Evolutionary conservation across 2,888 invertebrate genomes (phyloP).

Genomic region (Chalcis sispes): DNA sequence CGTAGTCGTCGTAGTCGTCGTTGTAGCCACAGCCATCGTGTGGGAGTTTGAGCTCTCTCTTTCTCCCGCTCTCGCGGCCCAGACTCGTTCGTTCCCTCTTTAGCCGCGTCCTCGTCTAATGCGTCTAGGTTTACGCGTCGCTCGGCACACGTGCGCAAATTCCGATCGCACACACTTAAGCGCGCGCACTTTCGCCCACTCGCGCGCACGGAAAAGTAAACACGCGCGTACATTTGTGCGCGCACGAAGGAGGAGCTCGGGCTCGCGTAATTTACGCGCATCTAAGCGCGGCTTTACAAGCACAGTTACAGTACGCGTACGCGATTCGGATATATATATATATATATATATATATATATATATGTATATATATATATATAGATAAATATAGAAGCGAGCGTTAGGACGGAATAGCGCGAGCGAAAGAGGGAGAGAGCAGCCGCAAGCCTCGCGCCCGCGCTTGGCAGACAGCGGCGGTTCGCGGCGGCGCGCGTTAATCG

Average conservation of each 20-base stretch:
- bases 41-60: constrained; percentile 66
- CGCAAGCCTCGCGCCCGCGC: constrained; percentile 59
- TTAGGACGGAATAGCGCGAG: not conserved
- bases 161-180: constrained; percentile 52
- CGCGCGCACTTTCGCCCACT: constrained; percentile 46
- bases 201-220: constrained; percentile 32
- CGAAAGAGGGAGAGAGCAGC: constrained; percentile 51
- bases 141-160: constrained; percentile 19
- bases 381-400: not conserved
- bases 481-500: constrained; percentile 70
- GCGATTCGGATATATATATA: not conserved
- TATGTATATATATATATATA: not conserved
- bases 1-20: no score
- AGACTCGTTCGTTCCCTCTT: constrained; percentile 31
- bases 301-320: not conserved
- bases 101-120: constrained; percentile 28
- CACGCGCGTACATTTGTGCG: constrained; percentile 4
- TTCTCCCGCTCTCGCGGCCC: constrained; percentile 57
- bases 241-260: not conserved
- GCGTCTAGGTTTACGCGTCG: constrained; percentile 50
- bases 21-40: constrained; percentile 51
- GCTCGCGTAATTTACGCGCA: constrained; percentile 17
- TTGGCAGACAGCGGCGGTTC: constrained; percentile 63
- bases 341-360: not conserved
- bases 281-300: not conserved